Base-by-base conservation (phyloP, 2,113 vertebrate genomes). In the Tragulus kanchil region DNA sequence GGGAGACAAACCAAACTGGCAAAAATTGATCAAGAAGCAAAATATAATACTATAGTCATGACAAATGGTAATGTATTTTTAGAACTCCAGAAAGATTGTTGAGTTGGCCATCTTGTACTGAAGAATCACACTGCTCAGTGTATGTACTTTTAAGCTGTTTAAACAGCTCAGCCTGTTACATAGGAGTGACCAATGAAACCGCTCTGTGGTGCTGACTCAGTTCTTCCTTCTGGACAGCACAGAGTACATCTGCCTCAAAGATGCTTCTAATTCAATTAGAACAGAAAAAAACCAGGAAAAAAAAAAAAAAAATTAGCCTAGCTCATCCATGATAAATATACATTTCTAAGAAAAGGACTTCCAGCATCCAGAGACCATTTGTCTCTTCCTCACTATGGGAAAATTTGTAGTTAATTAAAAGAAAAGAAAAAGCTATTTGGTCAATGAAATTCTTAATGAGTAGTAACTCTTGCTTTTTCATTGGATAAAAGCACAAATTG, bases 341-440 rank as follows among this genome's bases (percentile, higher is more conserved):
- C 93, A 92, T 93, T 98, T 98, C 97, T 98, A 97, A 98, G 95
- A 93, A 97, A 98, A 98, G 97, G 98, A 98, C 98, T 98, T 97
- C 98, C 98, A 97, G 56, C 15, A 81, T 23, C 62, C 45, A 90
- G 62, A 97, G 96, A 98, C 93, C 62, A 82, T 96, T 83, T 93
- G 97, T 83, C 93, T 96, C 97, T 97, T 95, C 91, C 94, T 98
- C 89, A 90, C 95, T 98, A 96, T 75, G 97, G 97, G 97, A 96
- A 95, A 97, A 98, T 98, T 96, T 98, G 97, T 97, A 96, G 98
- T 96, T 73, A 89, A 81, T 86, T 50, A 12, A 75, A 97, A 98
- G 97, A 97, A 97, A 98, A 96, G 97, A 59, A 69, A 73, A 61
- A 79, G 78, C 48, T 90, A 69, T 10, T 77, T 15, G 58, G 86